Percentiles rank a stretch among this genome's conserved stretches.
phyloP scores from a whole-genome alignment of 2,797 vertebrate species.

The Gephyroberyx darwinii region DNA sequence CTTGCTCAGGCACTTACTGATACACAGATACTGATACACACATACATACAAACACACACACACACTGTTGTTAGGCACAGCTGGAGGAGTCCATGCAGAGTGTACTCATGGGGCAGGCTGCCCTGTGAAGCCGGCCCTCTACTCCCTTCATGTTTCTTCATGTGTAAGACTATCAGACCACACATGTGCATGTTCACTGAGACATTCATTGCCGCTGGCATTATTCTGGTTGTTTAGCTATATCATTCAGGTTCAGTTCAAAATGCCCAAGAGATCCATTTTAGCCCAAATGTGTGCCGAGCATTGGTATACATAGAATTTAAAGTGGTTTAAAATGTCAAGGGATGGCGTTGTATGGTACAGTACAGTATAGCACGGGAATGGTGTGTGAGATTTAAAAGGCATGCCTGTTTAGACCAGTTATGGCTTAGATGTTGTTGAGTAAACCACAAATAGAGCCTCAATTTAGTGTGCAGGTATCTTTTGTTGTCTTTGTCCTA shows the following conservation, averaged over 20 bases:
- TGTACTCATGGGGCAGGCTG: slow-evolving; percentile 53
- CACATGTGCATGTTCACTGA: slow-evolving; percentile 19
- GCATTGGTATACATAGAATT: neutral
- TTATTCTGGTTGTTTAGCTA: slow-evolving; percentile 3
- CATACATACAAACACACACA: neutral
- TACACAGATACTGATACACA: slow-evolving; percentile 15
- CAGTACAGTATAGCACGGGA: too few species aligned
- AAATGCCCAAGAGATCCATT: neutral
- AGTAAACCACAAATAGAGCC: too few species aligned
- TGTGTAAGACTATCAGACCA: slow-evolving; percentile 28
- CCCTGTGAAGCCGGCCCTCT: slow-evolving; percentile 16
- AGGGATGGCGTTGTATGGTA: neutral
- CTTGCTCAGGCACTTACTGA: slow-evolving; percentile 12
- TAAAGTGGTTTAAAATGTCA: neutral
- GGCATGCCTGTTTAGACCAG: too few species aligned
- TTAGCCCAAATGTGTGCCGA: neutral
- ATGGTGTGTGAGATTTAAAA: too few species aligned
- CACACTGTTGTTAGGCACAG: slow-evolving; percentile 52
- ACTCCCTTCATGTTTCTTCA: slow-evolving; percentile 34
- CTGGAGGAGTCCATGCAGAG: slow-evolving; percentile 63
- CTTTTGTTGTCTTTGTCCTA: too few species aligned
- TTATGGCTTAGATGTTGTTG: too few species aligned
- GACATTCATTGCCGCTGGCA: slow-evolving; percentile 19
- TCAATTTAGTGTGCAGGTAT: too few species aligned
- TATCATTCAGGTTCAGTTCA: slow-evolving; percentile 14